Evolutionary conservation across 2,888 invertebrate species (phyloP).

Genomic region (Melinaea marsaeus): DNA sequence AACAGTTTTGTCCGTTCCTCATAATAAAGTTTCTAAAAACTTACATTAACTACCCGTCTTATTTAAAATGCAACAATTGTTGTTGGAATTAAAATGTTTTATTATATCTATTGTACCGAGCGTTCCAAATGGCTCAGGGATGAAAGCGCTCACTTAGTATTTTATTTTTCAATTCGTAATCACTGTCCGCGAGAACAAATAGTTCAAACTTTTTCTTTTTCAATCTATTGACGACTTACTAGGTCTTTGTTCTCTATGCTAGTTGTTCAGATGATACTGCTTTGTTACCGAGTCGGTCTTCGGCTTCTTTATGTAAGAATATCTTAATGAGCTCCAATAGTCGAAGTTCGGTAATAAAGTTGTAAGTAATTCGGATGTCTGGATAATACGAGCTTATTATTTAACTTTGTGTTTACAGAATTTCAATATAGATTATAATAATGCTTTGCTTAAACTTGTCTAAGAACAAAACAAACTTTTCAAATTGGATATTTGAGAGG

Average conservation of each 20-base stretch:
- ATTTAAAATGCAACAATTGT: background rate
- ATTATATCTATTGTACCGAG: conserved; percentile 24
- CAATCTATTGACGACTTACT: conserved; percentile 17
- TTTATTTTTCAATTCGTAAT: conserved; percentile 26
- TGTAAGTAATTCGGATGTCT: conserved; percentile 36
- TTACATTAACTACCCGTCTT: background rate
- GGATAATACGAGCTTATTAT: conserved; percentile 24
- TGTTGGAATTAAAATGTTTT: background rate
- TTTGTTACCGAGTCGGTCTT: conserved; percentile 26
- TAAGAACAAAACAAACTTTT: conserved; percentile 26
- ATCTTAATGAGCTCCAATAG: conserved; percentile 41
- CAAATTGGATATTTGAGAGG: conserved; percentile 24
- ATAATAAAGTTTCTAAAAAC: background rate
- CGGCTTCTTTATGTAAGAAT: conserved; percentile 35
- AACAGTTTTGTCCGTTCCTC: too few relatives aligned
- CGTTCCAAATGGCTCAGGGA: conserved; percentile 19
- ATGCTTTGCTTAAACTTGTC: conserved; percentile 24
- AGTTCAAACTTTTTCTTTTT: conserved; percentile 18
- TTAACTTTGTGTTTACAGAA: conserved; percentile 20
- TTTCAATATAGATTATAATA: conserved; percentile 28
- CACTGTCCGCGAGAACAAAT: conserved; percentile 26
- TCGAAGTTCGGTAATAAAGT: conserved; percentile 37
- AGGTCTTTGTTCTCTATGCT: conserved; percentile 18
- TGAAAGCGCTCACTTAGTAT: conserved; percentile 23
- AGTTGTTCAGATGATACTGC: conserved; percentile 32